These are phyloP conservation scores for Pachymerium ferrugineum DNA, from an alignment of 2,888 invertebrate genomes.

Conservation along the genomic window DNA sequence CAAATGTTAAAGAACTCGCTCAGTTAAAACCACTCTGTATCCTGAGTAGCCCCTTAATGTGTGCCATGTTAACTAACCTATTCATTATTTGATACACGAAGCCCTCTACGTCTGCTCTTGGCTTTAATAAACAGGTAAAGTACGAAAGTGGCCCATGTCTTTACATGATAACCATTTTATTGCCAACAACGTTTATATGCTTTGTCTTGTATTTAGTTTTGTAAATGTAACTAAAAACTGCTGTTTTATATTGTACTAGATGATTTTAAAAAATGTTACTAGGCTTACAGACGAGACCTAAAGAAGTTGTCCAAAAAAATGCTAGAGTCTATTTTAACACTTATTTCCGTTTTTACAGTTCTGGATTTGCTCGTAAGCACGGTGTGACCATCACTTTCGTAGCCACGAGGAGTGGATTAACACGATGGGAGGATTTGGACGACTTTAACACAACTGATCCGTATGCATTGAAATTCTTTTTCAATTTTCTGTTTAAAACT, in stretches of 20 bases:
- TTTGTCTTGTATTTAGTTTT: no score
- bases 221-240: no score
- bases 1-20: no score
- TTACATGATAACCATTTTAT: no score
- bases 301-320: background rate
- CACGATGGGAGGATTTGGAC: constrained; percentile 71
- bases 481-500: background rate
- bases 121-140: constrained; percentile 38
- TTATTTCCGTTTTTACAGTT: constrained; percentile 31
- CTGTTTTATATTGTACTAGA: no score
- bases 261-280: background rate
- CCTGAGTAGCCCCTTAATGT: constrained; percentile 5
- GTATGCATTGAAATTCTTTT: background rate
- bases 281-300: no score
- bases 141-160: background rate
- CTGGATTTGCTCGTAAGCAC: constrained; percentile 38
- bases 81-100: constrained; percentile 38
- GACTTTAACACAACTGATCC: constrained; percentile 33
- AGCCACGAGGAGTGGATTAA: constrained; percentile 83
- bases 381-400: constrained; percentile 60
- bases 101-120: constrained; percentile 40
- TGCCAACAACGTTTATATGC: no score
- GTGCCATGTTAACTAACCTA: constrained; percentile 3
- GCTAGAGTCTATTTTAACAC: background rate
- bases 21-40: background rate